These are phyloP conservation scores for Osmerus mordax DNA, from an alignment of 2,113 vertebrate species.

Conservation along the genomic window DNA sequence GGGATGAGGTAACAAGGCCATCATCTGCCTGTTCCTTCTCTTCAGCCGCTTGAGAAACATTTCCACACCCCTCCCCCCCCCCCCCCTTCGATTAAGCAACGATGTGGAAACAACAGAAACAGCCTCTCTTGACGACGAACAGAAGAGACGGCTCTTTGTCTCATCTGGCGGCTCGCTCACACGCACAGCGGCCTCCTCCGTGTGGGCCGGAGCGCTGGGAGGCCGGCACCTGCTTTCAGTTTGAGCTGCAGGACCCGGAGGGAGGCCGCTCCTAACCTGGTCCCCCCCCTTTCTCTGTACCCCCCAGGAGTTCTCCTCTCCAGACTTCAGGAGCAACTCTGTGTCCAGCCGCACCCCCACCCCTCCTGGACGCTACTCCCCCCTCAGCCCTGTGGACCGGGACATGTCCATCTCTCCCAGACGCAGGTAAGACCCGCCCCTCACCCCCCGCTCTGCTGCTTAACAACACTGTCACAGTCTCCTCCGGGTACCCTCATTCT, in stretches of 20 bases:
- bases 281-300: constrained; percentile 21
- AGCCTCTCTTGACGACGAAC: constrained; percentile 12
- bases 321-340: constrained; percentile 68
- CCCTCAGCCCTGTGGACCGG: constrained; percentile 67
- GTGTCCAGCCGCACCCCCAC: constrained; percentile 72
- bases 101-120: constrained; percentile 9
- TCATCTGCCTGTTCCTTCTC: too few species aligned
- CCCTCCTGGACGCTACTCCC: constrained; percentile 71
- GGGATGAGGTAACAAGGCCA: too few species aligned
- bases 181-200: neutral
- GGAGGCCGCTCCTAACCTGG: neutral
- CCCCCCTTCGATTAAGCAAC: neutral
- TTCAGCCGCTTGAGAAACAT: neutral
- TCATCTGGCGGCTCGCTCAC: constrained; percentile 10
- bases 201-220: too few species aligned
- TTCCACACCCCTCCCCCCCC: constrained; percentile 17
- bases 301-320: constrained; percentile 62
- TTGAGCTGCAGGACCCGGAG: too few species aligned
- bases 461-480: neutral
- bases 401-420: constrained; percentile 64
- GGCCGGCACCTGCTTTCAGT: too few species aligned
- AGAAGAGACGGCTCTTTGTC: constrained; percentile 14
- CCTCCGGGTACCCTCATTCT: neutral
- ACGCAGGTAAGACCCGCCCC: constrained; percentile 63
- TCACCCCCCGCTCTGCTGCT: neutral